Conservation (phyloP, 2,888 invertebrate species). For the Dendrolimus pini region DNA sequence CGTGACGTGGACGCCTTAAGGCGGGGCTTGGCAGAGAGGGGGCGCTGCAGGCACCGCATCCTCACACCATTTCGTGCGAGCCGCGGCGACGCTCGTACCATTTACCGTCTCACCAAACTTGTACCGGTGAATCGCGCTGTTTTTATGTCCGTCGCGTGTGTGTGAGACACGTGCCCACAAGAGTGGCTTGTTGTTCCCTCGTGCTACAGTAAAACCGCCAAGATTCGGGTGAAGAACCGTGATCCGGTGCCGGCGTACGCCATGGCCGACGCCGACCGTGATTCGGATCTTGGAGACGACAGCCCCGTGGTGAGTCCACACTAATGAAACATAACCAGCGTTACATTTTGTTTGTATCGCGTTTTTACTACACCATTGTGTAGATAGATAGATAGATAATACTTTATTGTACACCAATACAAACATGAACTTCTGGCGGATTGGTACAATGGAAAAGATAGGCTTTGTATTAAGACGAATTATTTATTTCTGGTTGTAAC, state of each 20-base stretch:
- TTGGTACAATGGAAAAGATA: too few relatives aligned
- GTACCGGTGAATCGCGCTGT: slow-evolving; percentile 18
- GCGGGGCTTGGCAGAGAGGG: slow-evolving; percentile 55
- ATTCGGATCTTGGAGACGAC: slow-evolving; percentile 86
- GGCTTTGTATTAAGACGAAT: too few relatives aligned
- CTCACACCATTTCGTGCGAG: slow-evolving; percentile 45
- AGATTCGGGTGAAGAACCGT: slow-evolving; percentile 93
- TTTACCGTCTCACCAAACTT: slow-evolving; percentile 16
- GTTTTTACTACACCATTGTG: too few relatives aligned
- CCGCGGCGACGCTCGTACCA: slow-evolving; percentile 39
- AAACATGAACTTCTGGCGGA: too few relatives aligned
- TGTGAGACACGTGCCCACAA: slow-evolving; percentile 42
- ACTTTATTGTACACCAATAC: too few relatives aligned
- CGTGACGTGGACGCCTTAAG: slow-evolving; percentile 62
- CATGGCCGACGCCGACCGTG: slow-evolving; percentile 82
- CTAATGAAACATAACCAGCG: background rate
- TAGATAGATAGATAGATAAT: too few relatives aligned
- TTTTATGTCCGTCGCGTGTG: slow-evolving; percentile 49
- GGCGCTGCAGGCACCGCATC: slow-evolving; percentile 27
- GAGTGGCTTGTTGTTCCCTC: slow-evolving; percentile 45
- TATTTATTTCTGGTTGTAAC: too few relatives aligned
- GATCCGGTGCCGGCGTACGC: slow-evolving; percentile 91
- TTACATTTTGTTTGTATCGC: too few relatives aligned
- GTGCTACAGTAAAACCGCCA: slow-evolving; percentile 71
- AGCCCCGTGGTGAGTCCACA: slow-evolving; percentile 81